These are phyloP conservation scores for Orthonyx spaldingii DNA, from an alignment of 2,113 vertebrate genomes.

Conservation along the genomic window DNA sequence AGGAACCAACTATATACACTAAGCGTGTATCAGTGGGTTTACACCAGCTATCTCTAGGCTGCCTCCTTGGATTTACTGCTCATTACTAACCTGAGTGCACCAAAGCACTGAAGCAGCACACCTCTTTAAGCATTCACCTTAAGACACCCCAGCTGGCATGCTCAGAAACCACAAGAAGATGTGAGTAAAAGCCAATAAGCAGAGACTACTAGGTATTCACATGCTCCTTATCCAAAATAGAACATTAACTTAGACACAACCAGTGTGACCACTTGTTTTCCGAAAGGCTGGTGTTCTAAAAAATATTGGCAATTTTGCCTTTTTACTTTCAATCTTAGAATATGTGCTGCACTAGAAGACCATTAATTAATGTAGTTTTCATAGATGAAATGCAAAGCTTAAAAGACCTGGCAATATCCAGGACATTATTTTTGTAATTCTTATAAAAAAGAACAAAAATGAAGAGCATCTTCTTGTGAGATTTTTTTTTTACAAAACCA, in stretches of 20 bases:
- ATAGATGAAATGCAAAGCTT: not conserved
- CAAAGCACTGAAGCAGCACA: not conserved
- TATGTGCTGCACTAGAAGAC: not conserved
- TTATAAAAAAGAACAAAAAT: not conserved
- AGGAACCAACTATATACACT: not conserved
- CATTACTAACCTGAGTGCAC: not conserved
- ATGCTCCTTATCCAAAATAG: not conserved
- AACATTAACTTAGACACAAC: not conserved
- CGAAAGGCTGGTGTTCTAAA: not conserved
- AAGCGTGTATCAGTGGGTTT: not conserved
- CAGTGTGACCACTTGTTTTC: not conserved
- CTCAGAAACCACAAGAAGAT: not conserved
- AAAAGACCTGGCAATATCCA: not conserved
- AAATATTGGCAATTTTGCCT: not conserved
- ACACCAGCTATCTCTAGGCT: not conserved
- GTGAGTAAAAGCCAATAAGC: not conserved
- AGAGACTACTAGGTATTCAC: not conserved
- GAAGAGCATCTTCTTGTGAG: not conserved
- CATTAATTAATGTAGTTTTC: not conserved
- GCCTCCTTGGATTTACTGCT: not conserved
- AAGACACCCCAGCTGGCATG: not conserved
- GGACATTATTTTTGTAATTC: not conserved
- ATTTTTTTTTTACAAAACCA: not conserved
- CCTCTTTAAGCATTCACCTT: not conserved
- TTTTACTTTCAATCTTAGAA: not conserved